Evolutionary conservation across 2,113 vertebrate species (phyloP).

Genomic region (Daphoenositta chrysoptera): DNA sequence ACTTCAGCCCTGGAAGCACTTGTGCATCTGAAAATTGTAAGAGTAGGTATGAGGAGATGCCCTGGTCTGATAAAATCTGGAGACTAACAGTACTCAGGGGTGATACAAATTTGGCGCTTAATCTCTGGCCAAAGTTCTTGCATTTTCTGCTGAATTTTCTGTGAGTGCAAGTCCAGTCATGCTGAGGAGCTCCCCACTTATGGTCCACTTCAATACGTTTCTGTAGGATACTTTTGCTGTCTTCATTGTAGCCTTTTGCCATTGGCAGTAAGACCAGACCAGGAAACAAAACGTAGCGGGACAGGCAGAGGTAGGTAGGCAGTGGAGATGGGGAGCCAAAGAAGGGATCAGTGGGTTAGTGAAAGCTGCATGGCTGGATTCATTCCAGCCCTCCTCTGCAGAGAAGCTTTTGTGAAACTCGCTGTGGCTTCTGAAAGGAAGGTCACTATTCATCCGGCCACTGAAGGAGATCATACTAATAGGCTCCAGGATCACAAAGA

Average conservation of each 20-base stretch:
- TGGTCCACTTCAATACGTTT: background rate
- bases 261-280: background rate
- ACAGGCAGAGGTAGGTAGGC: background rate
- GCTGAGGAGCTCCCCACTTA: background rate
- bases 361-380: conserved; percentile 44
- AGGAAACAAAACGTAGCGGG: background rate
- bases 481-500: conserved; percentile 48
- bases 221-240: background rate
- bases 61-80: background rate
- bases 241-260: background rate
- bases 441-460: conserved; percentile 20
- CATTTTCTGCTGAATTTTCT: background rate
- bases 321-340: background rate
- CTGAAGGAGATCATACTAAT: conserved; percentile 55
- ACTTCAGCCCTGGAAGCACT: background rate
- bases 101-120: background rate
- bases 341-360: conserved; percentile 16
- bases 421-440: conserved; percentile 29
- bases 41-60: background rate
- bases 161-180: background rate
- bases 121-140: background rate
- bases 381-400: conserved; percentile 38
- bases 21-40: background rate
- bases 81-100: background rate
- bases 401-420: conserved; percentile 37